These are phyloP conservation scores for Vireo griseus DNA, from an alignment of 2,797 vertebrate species.

Conservation along the genomic window DNA sequence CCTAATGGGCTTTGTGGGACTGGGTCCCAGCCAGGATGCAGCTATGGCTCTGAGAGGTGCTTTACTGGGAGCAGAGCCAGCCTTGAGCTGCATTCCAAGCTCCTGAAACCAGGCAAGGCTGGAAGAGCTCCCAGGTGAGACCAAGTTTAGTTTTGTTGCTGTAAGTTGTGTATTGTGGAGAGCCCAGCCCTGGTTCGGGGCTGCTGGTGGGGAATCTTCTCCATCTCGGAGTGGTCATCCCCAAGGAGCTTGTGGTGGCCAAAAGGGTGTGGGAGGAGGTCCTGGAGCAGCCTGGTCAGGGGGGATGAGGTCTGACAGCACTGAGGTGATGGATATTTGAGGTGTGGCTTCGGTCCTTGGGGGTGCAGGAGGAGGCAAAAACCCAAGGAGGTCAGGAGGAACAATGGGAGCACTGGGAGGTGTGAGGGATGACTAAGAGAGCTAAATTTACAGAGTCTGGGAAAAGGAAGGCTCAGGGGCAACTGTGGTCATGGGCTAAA, in stretches of 20 bases:
- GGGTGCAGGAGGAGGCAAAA: background rate
- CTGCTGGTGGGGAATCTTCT: background rate
- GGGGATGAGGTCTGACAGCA: background rate
- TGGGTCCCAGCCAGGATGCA: background rate
- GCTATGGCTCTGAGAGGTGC: background rate
- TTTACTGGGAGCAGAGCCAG: background rate
- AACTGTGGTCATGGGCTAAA: slow-evolving; percentile 32
- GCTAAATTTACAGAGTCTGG: slow-evolving; percentile 31
- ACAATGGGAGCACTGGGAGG: background rate
- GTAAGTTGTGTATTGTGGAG: accelerated
- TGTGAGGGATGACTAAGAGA: background rate
- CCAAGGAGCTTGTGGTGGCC: background rate
- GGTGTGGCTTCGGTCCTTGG: background rate
- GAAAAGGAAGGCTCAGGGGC: slow-evolving; percentile 33
- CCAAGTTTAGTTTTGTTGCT: background rate
- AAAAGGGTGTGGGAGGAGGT: too few species aligned
- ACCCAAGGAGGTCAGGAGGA: background rate
- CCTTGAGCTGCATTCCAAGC: background rate
- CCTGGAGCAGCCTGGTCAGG: background rate
- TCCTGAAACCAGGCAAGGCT: background rate
- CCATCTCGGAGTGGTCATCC: accelerated
- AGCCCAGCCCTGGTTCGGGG: accelerated
- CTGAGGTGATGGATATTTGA: accelerated
- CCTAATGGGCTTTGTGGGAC: background rate
- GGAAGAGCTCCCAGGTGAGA: background rate